These are phyloP conservation scores for Pammene aurita DNA, from an alignment of 2,888 invertebrate genomes.

Conservation along the genomic window DNA sequence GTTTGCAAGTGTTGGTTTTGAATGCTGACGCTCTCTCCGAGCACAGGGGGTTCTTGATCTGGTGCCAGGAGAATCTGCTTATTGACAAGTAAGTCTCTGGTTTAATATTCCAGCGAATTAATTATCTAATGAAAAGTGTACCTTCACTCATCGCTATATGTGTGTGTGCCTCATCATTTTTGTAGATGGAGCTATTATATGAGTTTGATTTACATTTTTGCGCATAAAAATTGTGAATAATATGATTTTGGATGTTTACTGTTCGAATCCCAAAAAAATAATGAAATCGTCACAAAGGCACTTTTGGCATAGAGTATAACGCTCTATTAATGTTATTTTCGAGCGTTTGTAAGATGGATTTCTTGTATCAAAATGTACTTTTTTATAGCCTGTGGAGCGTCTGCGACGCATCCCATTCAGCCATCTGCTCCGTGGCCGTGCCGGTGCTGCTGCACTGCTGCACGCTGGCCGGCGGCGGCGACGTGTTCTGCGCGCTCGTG, in stretches of 20 bases:
- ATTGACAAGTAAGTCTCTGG: constrained; percentile 90
- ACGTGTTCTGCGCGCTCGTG: constrained; percentile 97
- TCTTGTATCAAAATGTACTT: background rate
- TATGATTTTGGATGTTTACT: too few relatives aligned
- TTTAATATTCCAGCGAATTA: background rate
- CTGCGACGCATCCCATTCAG: constrained; percentile 95
- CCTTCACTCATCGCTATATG: too few relatives aligned
- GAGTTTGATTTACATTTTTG: too few relatives aligned
- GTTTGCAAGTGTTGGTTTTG: constrained; percentile 94
- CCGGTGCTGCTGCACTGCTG: constrained; percentile 97
- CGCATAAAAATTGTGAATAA: too few relatives aligned
- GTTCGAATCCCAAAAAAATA: too few relatives aligned
- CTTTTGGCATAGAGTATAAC: too few relatives aligned
- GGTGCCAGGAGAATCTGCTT: constrained; percentile 97
- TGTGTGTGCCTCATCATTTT: too few relatives aligned
- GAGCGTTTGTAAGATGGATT: too few relatives aligned
- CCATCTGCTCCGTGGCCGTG: constrained; percentile 96
- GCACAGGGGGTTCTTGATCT: constrained; percentile 95
- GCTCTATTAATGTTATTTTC: too few relatives aligned
- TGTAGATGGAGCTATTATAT: too few relatives aligned
- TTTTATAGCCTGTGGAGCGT: constrained; percentile 92
- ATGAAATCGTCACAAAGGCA: too few relatives aligned
- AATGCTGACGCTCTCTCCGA: constrained; percentile 97
- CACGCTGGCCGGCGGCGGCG: constrained; percentile 95
- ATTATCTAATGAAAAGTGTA: background rate